Evolutionary conservation across 2,888 invertebrate genomes (phyloP).

Genomic region (Ctena decussata): DNA sequence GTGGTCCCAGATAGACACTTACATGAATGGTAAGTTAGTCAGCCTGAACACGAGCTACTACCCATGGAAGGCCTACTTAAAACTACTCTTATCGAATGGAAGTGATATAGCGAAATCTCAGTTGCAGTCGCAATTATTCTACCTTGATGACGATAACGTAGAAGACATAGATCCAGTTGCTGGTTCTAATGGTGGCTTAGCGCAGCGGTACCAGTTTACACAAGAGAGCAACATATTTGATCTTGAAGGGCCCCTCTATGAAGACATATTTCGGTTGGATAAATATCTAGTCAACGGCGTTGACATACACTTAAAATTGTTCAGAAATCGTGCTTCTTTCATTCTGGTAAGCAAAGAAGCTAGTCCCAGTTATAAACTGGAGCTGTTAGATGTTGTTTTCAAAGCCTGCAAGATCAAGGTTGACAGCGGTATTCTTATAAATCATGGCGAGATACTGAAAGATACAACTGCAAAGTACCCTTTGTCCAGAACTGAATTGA

Average conservation of each 20-base stretch:
- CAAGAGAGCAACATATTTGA: conserved; percentile 26
- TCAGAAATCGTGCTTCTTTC: conserved; percentile 16
- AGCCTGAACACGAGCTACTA: conserved; percentile 29
- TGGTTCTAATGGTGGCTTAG: conserved; percentile 22
- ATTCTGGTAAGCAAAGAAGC: conserved; percentile 20
- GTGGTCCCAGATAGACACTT: conserved; percentile 43
- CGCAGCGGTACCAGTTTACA: conserved; percentile 15
- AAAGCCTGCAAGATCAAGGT: conserved; percentile 34
- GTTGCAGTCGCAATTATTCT: conserved; percentile 29
- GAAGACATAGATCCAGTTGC: conserved; percentile 8
- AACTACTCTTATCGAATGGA: conserved; percentile 23
- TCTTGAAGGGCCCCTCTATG: conserved; percentile 32
- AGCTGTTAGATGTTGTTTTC: conserved; percentile 34
- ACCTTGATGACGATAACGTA: not conserved
- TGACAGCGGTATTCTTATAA: conserved; percentile 31
- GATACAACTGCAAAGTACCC: conserved; percentile 25
- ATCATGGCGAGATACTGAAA: conserved; percentile 30
- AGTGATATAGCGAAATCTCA: conserved; percentile 13
- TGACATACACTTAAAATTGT: conserved; percentile 39
- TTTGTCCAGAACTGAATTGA: conserved; percentile 33
- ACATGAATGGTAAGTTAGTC: conserved; percentile 36
- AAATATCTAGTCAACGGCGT: conserved; percentile 38
- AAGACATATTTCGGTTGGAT: conserved; percentile 35
- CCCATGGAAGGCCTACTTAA: conserved; percentile 41
- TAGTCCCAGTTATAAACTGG: conserved; percentile 15